phyloP scores from a whole-genome alignment of 2,888 invertebrate species.

The Erebia epiphron region DNA sequence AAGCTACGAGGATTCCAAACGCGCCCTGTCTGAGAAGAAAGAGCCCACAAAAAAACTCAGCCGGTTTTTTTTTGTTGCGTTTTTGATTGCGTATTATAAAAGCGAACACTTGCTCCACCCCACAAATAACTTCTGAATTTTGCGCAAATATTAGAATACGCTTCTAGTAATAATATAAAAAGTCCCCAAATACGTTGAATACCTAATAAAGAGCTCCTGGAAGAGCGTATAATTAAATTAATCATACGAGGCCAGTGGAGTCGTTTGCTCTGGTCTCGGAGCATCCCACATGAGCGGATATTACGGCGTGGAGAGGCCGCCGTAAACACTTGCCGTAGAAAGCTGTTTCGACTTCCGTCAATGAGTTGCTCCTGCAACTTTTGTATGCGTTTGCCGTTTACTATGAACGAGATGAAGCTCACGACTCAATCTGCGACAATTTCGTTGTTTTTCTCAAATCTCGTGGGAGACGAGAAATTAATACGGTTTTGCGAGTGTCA shows the following conservation, averaged over 20 bases:
- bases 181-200: constrained; percentile 18
- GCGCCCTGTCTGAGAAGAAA: no score
- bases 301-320: constrained; percentile 72
- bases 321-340: constrained; percentile 65
- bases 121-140: no score
- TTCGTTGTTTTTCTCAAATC: no score
- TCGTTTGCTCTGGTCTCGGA: constrained; percentile 66
- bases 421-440: no score
- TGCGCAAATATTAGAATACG: no score
- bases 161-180: background rate
- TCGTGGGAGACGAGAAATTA: no score
- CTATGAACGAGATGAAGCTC: background rate
- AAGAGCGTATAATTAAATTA: constrained; percentile 65
- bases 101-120: no score
- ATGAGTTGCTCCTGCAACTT: constrained; percentile 50
- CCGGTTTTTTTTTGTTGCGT: no score
- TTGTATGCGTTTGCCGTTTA: constrained; percentile 28
- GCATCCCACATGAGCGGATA: constrained; percentile 73
- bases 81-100: no score
- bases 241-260: constrained; percentile 62
- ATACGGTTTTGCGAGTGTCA: no score
- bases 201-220: constrained; percentile 17
- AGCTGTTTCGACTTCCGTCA: constrained; percentile 65
- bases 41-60: no score
- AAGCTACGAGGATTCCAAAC: no score